Evolutionary conservation across 1,140 invertebrate species (phyloP), one percentile per base, ranked within the genome.

Genomic region (Sinella curviseta): DNA sequence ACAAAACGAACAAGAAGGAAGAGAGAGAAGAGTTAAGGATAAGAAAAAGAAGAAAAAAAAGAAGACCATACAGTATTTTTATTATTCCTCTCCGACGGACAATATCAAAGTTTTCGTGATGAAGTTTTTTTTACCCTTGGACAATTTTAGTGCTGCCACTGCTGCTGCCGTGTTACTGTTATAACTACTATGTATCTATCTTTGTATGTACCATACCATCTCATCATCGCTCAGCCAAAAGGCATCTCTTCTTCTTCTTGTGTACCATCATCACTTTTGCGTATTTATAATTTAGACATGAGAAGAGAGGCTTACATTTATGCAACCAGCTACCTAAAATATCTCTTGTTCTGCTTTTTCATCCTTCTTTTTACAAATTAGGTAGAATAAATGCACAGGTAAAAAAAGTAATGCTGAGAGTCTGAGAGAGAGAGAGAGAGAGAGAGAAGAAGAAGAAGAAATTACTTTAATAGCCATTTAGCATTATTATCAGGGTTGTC

Each of bases 71-170:
- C 65, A 30, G 28, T 70, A 70, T 33, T 70, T 70, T 70, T 70
- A 70, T 70, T 70, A 70, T 70, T 70, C 65, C 65, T 33, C 65
- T 70, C 31, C 31, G 31, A 70, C 31, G 65, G 65, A 70, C 65
- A 70, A 30, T 60, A 60, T 70, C 65, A 70, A 70, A 70, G 65
- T 70, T 70, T 65, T 70, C 65, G 31, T 70, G 65, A 70, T 70
- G 65, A 70, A 70, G 31, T 70, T 70, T 30, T 70, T 70, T 65
- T 65, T 65, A n/a, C 39, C 31, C 65, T 70, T 70, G 65, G 65
- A 70, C 65, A 70, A 24, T 70, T 70, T 70, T 70, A 60, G 55
- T 60, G 55, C 55, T 60, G 55, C 55, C 24, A 60, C 55, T 60
- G 55, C 55, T 60, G 55, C 55, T 60, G 55, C 55, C 24, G 55